phyloP scores from a whole-genome alignment of 2,797 vertebrate genomes.

The Thunnus albacares region DNA sequence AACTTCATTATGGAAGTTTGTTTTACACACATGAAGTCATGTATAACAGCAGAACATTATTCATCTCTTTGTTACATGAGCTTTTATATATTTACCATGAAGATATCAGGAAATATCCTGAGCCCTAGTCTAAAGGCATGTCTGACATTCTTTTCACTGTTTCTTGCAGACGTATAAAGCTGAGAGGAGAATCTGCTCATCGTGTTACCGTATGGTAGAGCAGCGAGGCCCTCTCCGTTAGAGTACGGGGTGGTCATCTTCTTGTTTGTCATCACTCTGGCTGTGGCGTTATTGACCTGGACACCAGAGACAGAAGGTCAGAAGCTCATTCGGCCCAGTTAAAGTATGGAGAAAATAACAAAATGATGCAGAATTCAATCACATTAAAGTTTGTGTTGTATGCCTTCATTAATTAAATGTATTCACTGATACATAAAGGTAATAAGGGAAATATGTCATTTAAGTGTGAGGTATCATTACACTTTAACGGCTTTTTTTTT shows the following conservation, averaged over 20 bases:
- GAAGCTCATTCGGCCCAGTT: neutral
- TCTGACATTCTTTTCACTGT: neutral
- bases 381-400: conserved; percentile 7
- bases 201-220: conserved; percentile 86
- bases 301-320: conserved; percentile 62
- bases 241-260: conserved; percentile 98
- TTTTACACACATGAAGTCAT: too few relatives aligned
- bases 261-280: conserved; percentile 99
- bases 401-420: conserved; percentile 10
- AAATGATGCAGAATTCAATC: conserved; percentile 21
- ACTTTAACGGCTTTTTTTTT: conserved; percentile 31
- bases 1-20: too few relatives aligned
- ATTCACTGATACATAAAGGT: conserved; percentile 4
- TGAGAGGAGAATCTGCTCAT: neutral
- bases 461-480: conserved; percentile 46
- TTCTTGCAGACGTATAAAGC: neutral
- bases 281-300: conserved; percentile 99
- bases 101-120: too few relatives aligned
- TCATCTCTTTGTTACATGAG: too few relatives aligned
- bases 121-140: neutral
- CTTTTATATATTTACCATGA: too few relatives aligned
- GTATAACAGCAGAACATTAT: too few relatives aligned
- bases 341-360: conserved; percentile 8
- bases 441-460: conserved; percentile 10
- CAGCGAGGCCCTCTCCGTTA: conserved; percentile 91